Percentiles rank a stretch among this genome's conserved stretches.
Conservation (phyloP, 2,113 vertebrate genomes). For the Chamaea fasciata region DNA sequence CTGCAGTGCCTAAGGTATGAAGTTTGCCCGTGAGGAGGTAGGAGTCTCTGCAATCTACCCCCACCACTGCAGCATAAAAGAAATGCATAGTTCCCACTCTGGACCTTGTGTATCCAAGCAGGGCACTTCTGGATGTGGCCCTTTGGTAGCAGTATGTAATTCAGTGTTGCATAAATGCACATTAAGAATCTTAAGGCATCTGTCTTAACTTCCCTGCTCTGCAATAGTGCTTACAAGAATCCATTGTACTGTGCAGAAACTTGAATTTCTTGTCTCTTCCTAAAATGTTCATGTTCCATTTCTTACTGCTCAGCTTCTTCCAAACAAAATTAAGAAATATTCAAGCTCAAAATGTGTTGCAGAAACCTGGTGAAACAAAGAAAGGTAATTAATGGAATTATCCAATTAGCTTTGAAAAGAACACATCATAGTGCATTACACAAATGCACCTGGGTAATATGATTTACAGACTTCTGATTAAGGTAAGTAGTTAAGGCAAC, state of each 20-base stretch:
- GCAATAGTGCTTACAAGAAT: slow-evolving; percentile 60
- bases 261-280: slow-evolving; percentile 64
- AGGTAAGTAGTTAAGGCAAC: neutral
- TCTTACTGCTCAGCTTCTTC: slow-evolving; percentile 59
- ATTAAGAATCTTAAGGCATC: slow-evolving; percentile 76
- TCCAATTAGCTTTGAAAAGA: neutral
- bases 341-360: slow-evolving; percentile 69
- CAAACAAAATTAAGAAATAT: slow-evolving; percentile 68
- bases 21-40: neutral
- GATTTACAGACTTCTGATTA: neutral
- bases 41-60: slow-evolving; percentile 11
- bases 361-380: slow-evolving; percentile 65
- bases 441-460: neutral
- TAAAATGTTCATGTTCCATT: slow-evolving; percentile 52
- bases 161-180: slow-evolving; percentile 69
- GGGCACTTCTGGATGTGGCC: slow-evolving; percentile 67
- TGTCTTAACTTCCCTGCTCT: slow-evolving; percentile 65
- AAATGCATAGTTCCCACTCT: slow-evolving; percentile 69
- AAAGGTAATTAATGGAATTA: neutral
- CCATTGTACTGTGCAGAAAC: slow-evolving; percentile 56
- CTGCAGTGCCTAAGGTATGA: slow-evolving; percentile 27
- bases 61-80: slow-evolving; percentile 20
- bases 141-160: slow-evolving; percentile 53
- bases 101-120: slow-evolving; percentile 54
- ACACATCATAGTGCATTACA: neutral